phyloP scores from a whole-genome alignment of 1,140 invertebrate species.

The Agrypnia vestita region DNA sequence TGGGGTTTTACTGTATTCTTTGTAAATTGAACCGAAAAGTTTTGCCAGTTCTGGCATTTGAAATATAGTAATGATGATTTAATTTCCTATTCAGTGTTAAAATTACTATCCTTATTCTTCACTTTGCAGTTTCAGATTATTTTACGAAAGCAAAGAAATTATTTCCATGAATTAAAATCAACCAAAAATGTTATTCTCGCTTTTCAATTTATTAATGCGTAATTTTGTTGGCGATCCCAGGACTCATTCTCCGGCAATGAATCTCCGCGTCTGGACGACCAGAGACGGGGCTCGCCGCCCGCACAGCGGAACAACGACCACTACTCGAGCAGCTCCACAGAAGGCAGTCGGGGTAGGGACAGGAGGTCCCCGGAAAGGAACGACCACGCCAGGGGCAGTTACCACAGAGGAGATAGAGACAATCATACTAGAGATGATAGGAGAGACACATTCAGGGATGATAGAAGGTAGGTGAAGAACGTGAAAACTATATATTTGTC shows the following conservation, averaged over 20 bases:
- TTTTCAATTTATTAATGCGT: too few species aligned
- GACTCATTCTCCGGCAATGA: slow-evolving; percentile 38
- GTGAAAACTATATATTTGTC: too few species aligned
- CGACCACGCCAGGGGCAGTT: not conserved
- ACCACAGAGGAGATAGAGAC: slow-evolving; percentile 15
- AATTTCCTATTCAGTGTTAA: too few species aligned
- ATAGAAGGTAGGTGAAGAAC: slow-evolving; percentile 13
- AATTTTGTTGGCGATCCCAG: slow-evolving; percentile 5
- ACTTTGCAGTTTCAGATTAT: too few species aligned
- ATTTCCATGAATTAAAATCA: too few species aligned
- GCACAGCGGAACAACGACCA: slow-evolving; percentile 4
- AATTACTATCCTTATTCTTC: too few species aligned
- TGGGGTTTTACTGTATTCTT: too few species aligned
- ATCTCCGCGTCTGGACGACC: not conserved
- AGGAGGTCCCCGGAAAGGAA: slow-evolving; percentile 9
- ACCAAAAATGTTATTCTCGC: too few species aligned
- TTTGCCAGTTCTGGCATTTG: too few species aligned
- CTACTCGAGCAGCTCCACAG: not conserved
- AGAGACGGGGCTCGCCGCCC: not conserved
- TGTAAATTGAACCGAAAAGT: too few species aligned
- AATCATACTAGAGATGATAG: slow-evolving; percentile 18
- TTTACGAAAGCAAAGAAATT: too few species aligned
- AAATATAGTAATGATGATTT: too few species aligned
- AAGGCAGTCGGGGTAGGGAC: slow-evolving; percentile 11
- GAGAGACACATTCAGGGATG: slow-evolving; percentile 30